Evolutionary conservation across 2,113 vertebrate genomes (phyloP).

Genomic region (Pseudopodoces humilis): DNA sequence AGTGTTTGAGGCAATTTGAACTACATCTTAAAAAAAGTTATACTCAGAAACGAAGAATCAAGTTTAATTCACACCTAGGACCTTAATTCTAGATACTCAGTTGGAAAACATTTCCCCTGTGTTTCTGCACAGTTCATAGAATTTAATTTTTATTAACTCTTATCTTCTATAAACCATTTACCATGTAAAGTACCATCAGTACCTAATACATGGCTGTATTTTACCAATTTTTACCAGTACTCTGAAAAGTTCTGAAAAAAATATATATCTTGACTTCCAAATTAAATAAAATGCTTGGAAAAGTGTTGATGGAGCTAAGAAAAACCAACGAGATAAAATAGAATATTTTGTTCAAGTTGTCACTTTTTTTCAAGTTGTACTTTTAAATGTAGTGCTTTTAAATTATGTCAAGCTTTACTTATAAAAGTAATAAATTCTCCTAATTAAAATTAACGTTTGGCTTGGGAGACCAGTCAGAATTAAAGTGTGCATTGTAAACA

Average conservation of each 20-base stretch:
- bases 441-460: neutral
- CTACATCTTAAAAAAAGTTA: neutral
- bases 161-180: neutral
- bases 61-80: neutral
- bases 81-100: neutral
- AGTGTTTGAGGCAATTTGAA: neutral
- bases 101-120: neutral
- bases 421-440: neutral
- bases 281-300: neutral
- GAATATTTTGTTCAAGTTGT: neutral
- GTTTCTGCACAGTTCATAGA: neutral
- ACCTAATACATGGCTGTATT: neutral
- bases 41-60: neutral
- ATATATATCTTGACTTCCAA: neutral
- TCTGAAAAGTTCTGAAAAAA: neutral
- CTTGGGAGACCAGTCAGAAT: neutral
- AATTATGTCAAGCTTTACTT: neutral
- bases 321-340: neutral
- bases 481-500: neutral
- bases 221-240: neutral
- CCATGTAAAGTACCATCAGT: neutral
- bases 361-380: too few relatives aligned
- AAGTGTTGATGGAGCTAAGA: neutral
- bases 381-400: neutral
- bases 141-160: neutral